Conservation (phyloP, 2,113 vertebrate species). For the Pseudorasbora parva region DNA sequence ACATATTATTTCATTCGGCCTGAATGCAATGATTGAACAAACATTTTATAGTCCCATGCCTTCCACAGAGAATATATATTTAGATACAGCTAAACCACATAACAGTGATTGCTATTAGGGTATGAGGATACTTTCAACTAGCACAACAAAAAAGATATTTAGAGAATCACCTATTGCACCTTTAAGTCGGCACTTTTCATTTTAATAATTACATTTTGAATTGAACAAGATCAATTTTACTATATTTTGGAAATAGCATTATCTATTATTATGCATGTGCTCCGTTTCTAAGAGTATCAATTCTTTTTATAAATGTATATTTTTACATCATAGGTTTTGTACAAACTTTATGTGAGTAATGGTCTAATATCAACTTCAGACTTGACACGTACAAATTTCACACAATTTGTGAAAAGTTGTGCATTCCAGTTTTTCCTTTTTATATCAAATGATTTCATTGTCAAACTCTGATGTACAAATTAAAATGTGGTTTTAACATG, state of each 20-base stretch:
- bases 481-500: constrained; percentile 81
- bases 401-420: constrained; percentile 71
- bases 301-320: constrained; percentile 17
- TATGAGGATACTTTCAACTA: no score
- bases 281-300: not conserved
- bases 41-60: no score
- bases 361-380: not conserved
- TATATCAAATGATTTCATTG: constrained; percentile 83
- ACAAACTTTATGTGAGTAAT: not conserved
- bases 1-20: no score
- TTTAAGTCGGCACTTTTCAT: not conserved
- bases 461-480: constrained; percentile 86
- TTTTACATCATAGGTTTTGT: not conserved
- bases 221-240: not conserved
- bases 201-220: not conserved
- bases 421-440: constrained; percentile 83
- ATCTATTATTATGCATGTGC: not conserved
- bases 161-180: no score
- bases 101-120: no score
- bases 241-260: not conserved
- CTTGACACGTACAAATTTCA: not conserved
- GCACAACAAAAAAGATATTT: no score
- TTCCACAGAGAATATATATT: no score
- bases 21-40: no score
- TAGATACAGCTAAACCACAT: no score